These are phyloP conservation scores for Sturnira hondurensis DNA, from an alignment of 2,113 vertebrate genomes.

Conservation along the genomic window DNA sequence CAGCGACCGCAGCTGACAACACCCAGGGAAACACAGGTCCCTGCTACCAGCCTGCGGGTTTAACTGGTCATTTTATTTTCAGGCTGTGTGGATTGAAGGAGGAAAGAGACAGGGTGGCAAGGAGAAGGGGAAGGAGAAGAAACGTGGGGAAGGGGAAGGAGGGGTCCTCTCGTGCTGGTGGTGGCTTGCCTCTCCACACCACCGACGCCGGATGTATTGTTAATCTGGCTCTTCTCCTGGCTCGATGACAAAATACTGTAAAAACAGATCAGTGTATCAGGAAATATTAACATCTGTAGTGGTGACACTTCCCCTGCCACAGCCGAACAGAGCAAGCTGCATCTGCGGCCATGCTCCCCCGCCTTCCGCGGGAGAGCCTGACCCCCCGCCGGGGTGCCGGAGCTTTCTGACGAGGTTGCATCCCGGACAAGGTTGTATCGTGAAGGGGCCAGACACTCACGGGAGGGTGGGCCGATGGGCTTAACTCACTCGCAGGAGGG, in stretches of 20 bases:
- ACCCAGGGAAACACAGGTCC: background rate
- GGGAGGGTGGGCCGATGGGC: background rate
- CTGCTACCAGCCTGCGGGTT: background rate
- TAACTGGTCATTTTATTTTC: too few species aligned
- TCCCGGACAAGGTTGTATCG: too few species aligned
- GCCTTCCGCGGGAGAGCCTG: rapidly evolving
- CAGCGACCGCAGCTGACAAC: rapidly evolving
- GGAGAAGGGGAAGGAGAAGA: background rate
- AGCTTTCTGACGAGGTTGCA: too few species aligned
- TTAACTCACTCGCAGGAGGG: background rate
- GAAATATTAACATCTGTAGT: background rate
- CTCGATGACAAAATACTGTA: background rate
- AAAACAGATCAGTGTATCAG: background rate
- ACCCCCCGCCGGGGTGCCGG: background rate
- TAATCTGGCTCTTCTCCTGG: background rate
- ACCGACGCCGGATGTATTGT: background rate
- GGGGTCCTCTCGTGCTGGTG: background rate
- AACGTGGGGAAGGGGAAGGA: background rate
- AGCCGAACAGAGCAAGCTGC: too few species aligned
- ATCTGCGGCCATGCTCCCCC: background rate
- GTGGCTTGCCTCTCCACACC: too few species aligned
- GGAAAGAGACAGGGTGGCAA: rapidly evolving
- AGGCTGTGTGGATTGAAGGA: background rate
- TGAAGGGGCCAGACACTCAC: background rate
- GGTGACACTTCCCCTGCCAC: too few species aligned